Evolutionary conservation across 2,797 vertebrate genomes (phyloP).

Genomic region (Heterohyrax brucei): DNA sequence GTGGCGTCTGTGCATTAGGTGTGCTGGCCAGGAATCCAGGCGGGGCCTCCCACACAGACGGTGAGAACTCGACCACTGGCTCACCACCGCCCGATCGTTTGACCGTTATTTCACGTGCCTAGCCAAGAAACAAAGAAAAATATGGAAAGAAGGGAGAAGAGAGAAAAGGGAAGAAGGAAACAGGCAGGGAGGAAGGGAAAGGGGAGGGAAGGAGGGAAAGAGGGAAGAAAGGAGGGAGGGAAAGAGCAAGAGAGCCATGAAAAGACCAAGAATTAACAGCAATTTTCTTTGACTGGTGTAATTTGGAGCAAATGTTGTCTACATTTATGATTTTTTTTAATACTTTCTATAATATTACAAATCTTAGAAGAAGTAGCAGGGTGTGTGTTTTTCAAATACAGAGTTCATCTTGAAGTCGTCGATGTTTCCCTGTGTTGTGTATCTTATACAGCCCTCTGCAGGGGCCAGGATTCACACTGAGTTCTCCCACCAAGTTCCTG

Average conservation of each 20-base stretch:
- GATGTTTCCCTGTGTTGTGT: not conserved
- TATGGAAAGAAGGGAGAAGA: not conserved
- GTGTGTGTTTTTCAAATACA: slow-evolving; percentile 24
- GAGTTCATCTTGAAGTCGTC: not conserved
- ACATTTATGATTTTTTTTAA: not conserved
- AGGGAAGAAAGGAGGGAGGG: not conserved
- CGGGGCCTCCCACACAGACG: no score
- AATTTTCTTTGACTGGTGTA: not conserved
- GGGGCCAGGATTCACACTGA: not conserved
- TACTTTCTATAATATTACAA: not conserved
- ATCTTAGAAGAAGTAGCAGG: not conserved
- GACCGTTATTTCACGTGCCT: no score
- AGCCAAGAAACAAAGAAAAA: not conserved
- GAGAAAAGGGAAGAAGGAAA: no score
- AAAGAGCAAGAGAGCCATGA: no score
- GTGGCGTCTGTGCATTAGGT: no score
- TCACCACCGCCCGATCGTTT: no score
- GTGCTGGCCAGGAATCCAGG: no score
- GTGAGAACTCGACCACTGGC: no score
- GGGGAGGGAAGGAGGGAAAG: not conserved
- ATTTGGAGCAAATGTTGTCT: not conserved
- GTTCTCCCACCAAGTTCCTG: not conserved
- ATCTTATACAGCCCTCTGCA: not conserved
- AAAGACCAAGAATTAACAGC: not conserved
- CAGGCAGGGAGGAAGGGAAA: not conserved